phyloP scores from a whole-genome alignment of 2,888 invertebrate genomes.

The Theretra japonica region DNA sequence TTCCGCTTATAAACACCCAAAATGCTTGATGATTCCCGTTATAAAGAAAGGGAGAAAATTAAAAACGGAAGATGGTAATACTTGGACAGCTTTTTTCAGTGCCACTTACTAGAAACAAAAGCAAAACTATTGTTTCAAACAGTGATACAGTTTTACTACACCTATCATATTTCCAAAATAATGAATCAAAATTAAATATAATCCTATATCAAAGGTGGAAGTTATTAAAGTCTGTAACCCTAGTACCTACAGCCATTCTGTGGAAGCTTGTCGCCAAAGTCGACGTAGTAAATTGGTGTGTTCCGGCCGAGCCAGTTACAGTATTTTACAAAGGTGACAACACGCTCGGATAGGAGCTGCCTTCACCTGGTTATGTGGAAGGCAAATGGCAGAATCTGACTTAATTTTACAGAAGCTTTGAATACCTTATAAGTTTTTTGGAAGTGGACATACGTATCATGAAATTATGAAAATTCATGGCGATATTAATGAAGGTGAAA shows the following conservation, averaged over 20 bases:
- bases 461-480: too few relatives aligned
- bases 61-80: too few relatives aligned
- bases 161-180: background rate
- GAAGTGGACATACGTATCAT: too few relatives aligned
- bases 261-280: slow-evolving; percentile 16
- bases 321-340: slow-evolving; percentile 25
- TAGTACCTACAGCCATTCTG: slow-evolving; percentile 14
- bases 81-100: too few relatives aligned
- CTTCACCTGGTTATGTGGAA: background rate
- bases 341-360: background rate
- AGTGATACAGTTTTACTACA: too few relatives aligned
- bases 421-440: background rate
- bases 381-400: background rate
- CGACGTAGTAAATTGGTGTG: slow-evolving; percentile 17
- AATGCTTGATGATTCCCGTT: too few relatives aligned
- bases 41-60: too few relatives aligned
- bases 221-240: background rate
- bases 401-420: background rate
- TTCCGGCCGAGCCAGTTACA: slow-evolving; percentile 20
- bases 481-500: too few relatives aligned
- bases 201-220: background rate
- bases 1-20: background rate
- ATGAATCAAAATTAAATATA: background rate
- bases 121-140: too few relatives aligned
- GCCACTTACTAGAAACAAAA: too few relatives aligned